Conservation (phyloP, 2,888 invertebrate species). For the Erpobdella octoculata region DNA sequence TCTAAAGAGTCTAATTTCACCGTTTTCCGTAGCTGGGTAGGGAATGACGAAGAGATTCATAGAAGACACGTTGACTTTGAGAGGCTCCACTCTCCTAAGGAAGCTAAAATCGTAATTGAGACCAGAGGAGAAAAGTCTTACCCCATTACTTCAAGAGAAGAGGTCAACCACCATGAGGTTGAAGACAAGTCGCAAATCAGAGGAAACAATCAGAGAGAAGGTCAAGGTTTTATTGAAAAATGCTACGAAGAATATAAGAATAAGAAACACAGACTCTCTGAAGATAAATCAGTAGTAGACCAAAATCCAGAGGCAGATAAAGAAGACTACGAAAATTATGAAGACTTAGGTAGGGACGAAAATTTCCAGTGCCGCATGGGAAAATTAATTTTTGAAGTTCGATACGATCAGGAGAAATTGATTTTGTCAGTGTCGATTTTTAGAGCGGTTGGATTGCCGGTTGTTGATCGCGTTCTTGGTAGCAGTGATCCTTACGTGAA, state of each 20-base stretch:
- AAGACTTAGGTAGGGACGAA: conserved; percentile 52
- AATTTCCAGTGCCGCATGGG: conserved; percentile 61
- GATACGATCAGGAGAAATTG: conserved; percentile 80
- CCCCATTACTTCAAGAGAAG: neutral
- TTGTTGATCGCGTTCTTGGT: conserved; percentile 68
- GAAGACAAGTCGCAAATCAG: neutral
- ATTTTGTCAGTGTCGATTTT: conserved; percentile 85
- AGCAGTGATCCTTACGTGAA: conserved; percentile 95
- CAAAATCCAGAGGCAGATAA: conserved; percentile 26
- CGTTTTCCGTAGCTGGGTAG: neutral
- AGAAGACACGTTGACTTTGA: neutral
- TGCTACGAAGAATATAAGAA: conserved; percentile 18
- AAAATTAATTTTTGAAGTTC: conserved; percentile 77
- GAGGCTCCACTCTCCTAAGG: neutral
- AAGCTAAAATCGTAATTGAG: neutral
- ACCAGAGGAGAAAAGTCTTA: neutral
- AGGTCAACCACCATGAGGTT: neutral
- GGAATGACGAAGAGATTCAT: too few relatives aligned
- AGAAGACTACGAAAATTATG: conserved; percentile 37
- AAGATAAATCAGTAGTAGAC: conserved; percentile 28
- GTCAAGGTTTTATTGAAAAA: conserved; percentile 12
- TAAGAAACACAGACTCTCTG: conserved; percentile 6
- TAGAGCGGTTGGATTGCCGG: conserved; percentile 78
- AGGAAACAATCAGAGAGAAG: neutral
- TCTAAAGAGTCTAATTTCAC: neutral